phyloP scores from a whole-genome alignment of 2,888 invertebrate genomes.

The Yponomeuta plumbellus region DNA sequence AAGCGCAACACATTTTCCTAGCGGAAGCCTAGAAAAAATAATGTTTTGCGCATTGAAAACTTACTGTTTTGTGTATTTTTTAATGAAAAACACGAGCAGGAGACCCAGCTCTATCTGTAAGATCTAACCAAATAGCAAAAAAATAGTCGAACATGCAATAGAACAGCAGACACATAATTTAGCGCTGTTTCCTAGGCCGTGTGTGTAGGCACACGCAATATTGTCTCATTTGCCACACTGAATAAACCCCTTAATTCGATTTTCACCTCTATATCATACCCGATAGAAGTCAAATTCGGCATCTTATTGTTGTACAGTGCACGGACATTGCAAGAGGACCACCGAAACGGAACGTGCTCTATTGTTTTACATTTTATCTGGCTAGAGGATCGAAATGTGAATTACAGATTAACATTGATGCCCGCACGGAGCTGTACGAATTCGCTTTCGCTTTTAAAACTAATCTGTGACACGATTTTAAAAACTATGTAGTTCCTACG shows the following conservation, averaged over 20 bases:
- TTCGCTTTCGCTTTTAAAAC: constrained; percentile 39
- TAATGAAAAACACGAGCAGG: too few species aligned
- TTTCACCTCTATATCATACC: neutral
- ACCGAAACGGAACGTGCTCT: constrained; percentile 36
- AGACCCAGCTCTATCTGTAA: neutral
- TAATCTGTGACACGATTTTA: neutral
- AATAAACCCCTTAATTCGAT: neutral
- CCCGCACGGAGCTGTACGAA: constrained; percentile 40
- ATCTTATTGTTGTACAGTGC: neutral
- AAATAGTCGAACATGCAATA: neutral
- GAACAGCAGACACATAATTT: neutral
- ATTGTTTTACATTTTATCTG: constrained; percentile 54
- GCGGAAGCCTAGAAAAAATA: too few species aligned
- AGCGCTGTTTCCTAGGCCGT: constrained; percentile 20
- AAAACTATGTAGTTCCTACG: neutral
- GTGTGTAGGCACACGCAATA: constrained; percentile 17
- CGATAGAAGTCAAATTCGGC: neutral
- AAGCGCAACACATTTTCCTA: too few species aligned
- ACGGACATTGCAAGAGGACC: constrained; percentile 30
- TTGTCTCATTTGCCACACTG: neutral
- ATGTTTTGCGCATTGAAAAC: too few species aligned
- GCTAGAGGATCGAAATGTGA: constrained; percentile 19
- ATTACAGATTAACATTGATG: constrained; percentile 55
- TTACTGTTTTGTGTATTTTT: too few species aligned
- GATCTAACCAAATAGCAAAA: neutral